Evolutionary conservation across 2,888 invertebrate species (phyloP).

Genomic region (Euplagia quadripunctaria): DNA sequence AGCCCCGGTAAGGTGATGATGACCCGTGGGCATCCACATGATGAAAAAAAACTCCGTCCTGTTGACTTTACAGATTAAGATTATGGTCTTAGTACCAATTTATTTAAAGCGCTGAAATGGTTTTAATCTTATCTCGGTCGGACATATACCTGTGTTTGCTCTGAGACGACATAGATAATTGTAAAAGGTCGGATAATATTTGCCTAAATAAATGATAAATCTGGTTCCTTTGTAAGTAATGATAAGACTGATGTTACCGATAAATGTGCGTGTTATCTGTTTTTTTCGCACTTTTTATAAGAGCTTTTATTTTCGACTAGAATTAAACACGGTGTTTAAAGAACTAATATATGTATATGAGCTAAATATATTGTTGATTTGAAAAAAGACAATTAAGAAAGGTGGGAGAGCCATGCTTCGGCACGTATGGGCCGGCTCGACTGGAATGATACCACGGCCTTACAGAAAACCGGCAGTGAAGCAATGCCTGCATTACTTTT

Average conservation of each 20-base stretch:
- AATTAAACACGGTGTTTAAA: background rate
- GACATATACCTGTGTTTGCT: conserved; percentile 67
- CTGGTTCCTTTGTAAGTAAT: conserved; percentile 28
- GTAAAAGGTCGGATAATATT: conserved; percentile 66
- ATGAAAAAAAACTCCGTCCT: background rate
- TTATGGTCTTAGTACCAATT: conserved; percentile 15
- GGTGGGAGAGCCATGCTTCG: no score
- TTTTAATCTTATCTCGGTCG: conserved; percentile 45
- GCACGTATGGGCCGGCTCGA: no score
- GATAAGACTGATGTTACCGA: conserved; percentile 34
- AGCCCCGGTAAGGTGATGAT: no score
- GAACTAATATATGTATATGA: no score
- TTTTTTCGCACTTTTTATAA: background rate
- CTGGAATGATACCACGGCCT: no score
- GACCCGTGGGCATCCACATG: no score
- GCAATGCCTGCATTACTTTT: no score
- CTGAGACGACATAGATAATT: conserved; percentile 56
- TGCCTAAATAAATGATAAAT: conserved; percentile 54
- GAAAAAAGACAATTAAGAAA: background rate
- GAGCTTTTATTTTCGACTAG: background rate
- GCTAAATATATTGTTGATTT: no score
- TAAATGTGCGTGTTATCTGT: background rate
- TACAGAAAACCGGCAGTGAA: no score
- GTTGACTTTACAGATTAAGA: background rate
- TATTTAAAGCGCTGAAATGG: conserved; percentile 29